Percentiles rank a stretch among this genome's conserved stretches.
Conservation (phyloP, 2,113 vertebrate genomes). For the Heterotis niloticus region DNA sequence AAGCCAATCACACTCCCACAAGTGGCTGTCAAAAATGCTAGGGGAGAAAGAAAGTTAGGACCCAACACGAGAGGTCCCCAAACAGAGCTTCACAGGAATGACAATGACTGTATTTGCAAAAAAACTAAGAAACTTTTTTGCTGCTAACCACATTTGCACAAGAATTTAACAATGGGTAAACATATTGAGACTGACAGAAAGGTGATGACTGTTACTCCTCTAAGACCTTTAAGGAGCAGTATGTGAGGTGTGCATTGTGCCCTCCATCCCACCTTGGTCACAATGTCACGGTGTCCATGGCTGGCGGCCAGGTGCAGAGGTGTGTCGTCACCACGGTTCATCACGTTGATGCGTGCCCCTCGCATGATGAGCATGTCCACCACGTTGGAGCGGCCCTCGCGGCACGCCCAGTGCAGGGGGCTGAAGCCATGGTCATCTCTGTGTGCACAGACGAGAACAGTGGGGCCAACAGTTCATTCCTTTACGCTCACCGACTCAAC, state of each 20-base stretch:
- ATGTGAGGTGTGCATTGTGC: not conserved
- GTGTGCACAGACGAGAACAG: not conserved
- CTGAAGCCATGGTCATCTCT: slow-evolving; percentile 97
- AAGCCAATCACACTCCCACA: no score
- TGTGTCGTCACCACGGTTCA: slow-evolving; percentile 91
- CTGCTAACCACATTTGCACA: no score
- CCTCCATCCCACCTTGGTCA: slow-evolving; percentile 77
- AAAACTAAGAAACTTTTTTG: no score
- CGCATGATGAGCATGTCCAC: slow-evolving; percentile 98
- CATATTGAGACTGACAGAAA: no score
- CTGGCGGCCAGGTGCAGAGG: slow-evolving; percentile 86
- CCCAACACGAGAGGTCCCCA: no score
- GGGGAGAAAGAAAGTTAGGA: no score
- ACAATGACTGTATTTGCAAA: no score
- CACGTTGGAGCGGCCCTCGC: slow-evolving; percentile 83
- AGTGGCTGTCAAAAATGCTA: no score
- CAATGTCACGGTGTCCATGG: slow-evolving; percentile 88
- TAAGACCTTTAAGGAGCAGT: not conserved
- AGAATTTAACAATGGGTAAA: no score
- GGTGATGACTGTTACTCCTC: no score
- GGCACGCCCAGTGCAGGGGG: slow-evolving; percentile 93
- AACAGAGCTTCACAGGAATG: no score
- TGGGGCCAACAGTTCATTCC: not conserved
- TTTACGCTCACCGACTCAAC: not conserved
- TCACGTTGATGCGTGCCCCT: slow-evolving; percentile 89